Evolutionary conservation across 2,797 vertebrate genomes (phyloP).

Genomic region (Spheniscus humboldti): DNA sequence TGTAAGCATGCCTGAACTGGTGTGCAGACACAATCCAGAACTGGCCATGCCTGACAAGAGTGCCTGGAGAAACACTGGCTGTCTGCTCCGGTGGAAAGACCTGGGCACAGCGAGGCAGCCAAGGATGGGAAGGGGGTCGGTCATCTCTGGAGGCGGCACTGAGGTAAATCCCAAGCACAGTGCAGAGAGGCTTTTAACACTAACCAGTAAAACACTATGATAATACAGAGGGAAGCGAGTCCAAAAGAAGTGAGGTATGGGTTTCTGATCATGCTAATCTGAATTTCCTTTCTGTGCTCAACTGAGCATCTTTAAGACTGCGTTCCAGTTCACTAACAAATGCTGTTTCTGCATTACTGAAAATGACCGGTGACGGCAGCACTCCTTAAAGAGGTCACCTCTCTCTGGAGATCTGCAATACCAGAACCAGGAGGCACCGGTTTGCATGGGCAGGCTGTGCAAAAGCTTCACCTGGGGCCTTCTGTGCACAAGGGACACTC

Average conservation of each 20-base stretch:
- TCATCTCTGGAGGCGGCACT: background rate
- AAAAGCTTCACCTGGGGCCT: background rate
- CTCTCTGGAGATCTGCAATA: background rate
- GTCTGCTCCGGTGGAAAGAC: background rate
- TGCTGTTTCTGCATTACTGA: background rate
- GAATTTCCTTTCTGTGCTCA: background rate
- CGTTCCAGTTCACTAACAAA: background rate
- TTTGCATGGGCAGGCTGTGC: background rate
- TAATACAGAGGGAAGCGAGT: background rate
- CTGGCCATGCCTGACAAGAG: rapidly evolving
- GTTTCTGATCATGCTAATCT: background rate
- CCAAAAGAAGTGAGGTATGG: background rate
- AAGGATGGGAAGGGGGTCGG: background rate
- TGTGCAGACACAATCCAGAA: background rate
- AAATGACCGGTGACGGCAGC: no score
- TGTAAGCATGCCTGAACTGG: background rate
- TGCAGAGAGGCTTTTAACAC: background rate
- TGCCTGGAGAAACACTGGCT: background rate
- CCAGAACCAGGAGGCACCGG: background rate
- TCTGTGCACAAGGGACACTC: no score
- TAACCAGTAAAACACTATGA: background rate
- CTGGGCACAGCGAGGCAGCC: background rate
- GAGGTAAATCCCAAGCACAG: background rate
- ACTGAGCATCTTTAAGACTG: background rate
- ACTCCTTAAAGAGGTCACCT: background rate